Evolutionary conservation across 2,113 vertebrate species (phyloP).

Genomic region (Fulmarus glacialis): DNA sequence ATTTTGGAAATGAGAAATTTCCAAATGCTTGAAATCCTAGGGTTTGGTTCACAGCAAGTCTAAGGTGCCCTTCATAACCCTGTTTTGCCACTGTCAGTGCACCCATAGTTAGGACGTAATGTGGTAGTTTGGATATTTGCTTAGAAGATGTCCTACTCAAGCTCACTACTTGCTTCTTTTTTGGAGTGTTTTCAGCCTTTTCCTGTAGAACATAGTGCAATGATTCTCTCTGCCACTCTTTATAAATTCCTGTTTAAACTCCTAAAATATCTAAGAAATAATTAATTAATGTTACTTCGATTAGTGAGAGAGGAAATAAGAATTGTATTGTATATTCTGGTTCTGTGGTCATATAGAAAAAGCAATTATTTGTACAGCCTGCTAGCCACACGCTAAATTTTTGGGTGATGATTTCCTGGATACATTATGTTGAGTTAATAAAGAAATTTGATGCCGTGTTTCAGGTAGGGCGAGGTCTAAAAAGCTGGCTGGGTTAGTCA

Average conservation of each 20-base stretch:
- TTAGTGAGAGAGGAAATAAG: background rate
- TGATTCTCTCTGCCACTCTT: background rate
- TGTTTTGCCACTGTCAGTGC: background rate
- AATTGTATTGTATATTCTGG: background rate
- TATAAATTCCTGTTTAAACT: background rate
- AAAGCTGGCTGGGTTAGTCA: background rate
- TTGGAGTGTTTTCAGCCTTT: background rate
- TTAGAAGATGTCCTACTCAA: background rate
- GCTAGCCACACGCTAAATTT: background rate
- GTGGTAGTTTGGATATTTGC: background rate
- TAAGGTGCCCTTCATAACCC: background rate
- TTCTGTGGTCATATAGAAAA: background rate
- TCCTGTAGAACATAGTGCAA: background rate
- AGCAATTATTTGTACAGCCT: background rate
- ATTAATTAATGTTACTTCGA: background rate
- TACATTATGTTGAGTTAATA: slow-evolving; percentile 7
- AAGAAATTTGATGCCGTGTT: background rate
- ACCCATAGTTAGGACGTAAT: background rate
- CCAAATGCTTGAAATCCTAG: background rate
- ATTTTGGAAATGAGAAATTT: background rate
- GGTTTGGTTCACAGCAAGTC: background rate
- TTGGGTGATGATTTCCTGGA: slow-evolving; percentile 25
- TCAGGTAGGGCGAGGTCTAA: background rate
- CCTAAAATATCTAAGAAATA: background rate
- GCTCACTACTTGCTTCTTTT: background rate